These are phyloP conservation scores for Acipenser ruthenus DNA, from an alignment of 2,797 vertebrate genomes.

Conservation along the genomic window DNA sequence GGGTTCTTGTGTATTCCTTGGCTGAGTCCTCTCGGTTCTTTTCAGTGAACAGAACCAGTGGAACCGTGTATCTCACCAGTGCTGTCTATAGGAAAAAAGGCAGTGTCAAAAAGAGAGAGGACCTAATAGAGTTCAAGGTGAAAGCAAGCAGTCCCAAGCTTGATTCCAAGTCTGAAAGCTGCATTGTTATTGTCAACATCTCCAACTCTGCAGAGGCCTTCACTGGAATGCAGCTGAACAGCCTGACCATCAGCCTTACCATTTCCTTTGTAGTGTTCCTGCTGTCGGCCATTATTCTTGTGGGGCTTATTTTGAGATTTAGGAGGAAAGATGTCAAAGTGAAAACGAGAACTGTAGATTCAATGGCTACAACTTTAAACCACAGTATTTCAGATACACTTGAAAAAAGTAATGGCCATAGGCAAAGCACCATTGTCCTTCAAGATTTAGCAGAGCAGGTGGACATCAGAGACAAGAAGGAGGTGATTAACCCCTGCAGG, in stretches of 20 bases:
- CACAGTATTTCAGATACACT: conserved; percentile 29
- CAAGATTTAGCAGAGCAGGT: conserved; percentile 43
- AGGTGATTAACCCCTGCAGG: conserved; percentile 40
- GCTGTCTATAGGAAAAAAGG: conserved; percentile 53
- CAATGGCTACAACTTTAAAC: conserved; percentile 41
- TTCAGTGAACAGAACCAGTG: conserved; percentile 71
- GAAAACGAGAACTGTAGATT: conserved; percentile 41
- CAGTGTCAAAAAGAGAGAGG: conserved; percentile 30
- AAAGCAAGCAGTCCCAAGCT: conserved; percentile 71
- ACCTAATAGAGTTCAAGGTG: conserved; percentile 62
- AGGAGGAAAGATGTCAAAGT: conserved; percentile 54
- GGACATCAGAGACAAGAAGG: conserved; percentile 43
- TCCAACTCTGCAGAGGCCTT: conserved; percentile 58
- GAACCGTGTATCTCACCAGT: conserved; percentile 63
- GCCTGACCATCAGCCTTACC: conserved; percentile 60
- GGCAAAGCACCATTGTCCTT: conserved; percentile 33
- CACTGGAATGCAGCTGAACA: conserved; percentile 35
- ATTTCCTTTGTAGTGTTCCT: conserved; percentile 62
- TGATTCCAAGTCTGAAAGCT: conserved; percentile 66
- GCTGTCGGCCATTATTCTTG: conserved; percentile 56
- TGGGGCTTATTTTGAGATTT: conserved; percentile 58
- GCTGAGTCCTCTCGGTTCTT: conserved; percentile 65
- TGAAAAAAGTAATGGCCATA: conserved; percentile 21
- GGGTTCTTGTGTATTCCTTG: conserved; percentile 77
- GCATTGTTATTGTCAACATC: conserved; percentile 72